These are phyloP conservation scores for Etheostoma cragini DNA, from an alignment of 2,113 vertebrate species.

Conservation along the genomic window DNA sequence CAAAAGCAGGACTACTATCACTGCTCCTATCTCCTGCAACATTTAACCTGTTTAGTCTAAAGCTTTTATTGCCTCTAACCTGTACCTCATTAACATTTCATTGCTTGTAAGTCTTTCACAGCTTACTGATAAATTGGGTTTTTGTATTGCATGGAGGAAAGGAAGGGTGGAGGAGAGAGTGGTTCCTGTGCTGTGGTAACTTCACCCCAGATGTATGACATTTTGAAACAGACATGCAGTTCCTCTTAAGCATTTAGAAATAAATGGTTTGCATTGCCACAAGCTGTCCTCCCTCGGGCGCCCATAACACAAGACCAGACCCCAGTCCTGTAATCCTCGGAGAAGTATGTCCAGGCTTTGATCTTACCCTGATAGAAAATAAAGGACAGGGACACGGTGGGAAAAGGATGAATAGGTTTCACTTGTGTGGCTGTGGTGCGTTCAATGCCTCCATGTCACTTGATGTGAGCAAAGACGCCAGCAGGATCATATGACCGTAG, in stretches of 20 bases:
- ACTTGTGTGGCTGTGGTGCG: slow-evolving; percentile 14
- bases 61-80: background rate
- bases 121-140: background rate
- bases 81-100: background rate
- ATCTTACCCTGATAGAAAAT: background rate
- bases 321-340: background rate
- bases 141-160: slow-evolving; percentile 14
- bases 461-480: slow-evolving; percentile 26
- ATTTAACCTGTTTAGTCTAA: background rate
- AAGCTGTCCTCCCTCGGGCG: background rate
- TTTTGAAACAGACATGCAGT: slow-evolving; percentile 50
- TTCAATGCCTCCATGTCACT: slow-evolving; percentile 32
- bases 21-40: background rate
- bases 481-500: slow-evolving; percentile 40
- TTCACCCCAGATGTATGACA: slow-evolving; percentile 39
- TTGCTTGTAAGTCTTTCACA: background rate
- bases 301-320: background rate
- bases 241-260: slow-evolving; percentile 44
- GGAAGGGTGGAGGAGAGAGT: slow-evolving; percentile 52
- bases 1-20: background rate
- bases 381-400: background rate
- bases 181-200: slow-evolving; percentile 64
- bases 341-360: background rate
- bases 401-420: slow-evolving; percentile 15
- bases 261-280: background rate